phyloP scores from a whole-genome alignment of 2,797 vertebrate species.

The Neoniphon sammara region DNA sequence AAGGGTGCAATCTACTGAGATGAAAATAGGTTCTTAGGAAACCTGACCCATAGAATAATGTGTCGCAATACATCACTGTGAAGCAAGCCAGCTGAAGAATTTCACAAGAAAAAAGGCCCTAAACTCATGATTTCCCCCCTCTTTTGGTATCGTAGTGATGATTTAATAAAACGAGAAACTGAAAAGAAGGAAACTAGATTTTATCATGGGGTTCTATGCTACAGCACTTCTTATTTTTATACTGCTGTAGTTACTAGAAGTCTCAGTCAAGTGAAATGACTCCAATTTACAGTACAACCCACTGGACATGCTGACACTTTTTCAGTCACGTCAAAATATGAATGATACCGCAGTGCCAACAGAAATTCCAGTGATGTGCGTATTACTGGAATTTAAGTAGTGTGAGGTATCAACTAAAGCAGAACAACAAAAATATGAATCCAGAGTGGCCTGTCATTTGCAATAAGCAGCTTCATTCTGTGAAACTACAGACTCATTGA shows the following conservation, averaged over 20 bases:
- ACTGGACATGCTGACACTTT: slow-evolving; percentile 27
- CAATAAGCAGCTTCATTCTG: slow-evolving; percentile 6
- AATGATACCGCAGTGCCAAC: slow-evolving; percentile 51
- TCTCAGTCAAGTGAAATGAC: slow-evolving; percentile 30
- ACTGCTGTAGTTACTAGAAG: slow-evolving; percentile 12
- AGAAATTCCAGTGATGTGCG: slow-evolving; percentile 25
- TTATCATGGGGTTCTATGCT: neutral
- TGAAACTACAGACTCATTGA: slow-evolving; percentile 8
- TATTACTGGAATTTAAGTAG: too few species aligned
- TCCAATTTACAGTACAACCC: slow-evolving; percentile 6
- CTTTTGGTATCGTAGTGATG: slow-evolving; percentile 38
- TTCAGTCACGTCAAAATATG: slow-evolving; percentile 29
- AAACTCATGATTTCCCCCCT: slow-evolving; percentile 42
- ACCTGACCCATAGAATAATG: slow-evolving; percentile 72
- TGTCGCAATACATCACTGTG: slow-evolving; percentile 72
- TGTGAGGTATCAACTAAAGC: slow-evolving; percentile 30
- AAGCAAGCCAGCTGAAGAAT: slow-evolving; percentile 69
- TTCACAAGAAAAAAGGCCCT: slow-evolving; percentile 71
- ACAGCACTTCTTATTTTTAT: neutral
- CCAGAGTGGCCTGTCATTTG: neutral
- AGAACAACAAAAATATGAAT: neutral
- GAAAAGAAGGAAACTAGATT: slow-evolving; percentile 11
- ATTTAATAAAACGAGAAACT: slow-evolving; percentile 38
- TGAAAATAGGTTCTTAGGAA: slow-evolving; percentile 49
- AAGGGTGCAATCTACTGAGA: slow-evolving; percentile 64